phyloP scores from a whole-genome alignment of 2,888 invertebrate genomes.

The Melolontha melolontha region DNA sequence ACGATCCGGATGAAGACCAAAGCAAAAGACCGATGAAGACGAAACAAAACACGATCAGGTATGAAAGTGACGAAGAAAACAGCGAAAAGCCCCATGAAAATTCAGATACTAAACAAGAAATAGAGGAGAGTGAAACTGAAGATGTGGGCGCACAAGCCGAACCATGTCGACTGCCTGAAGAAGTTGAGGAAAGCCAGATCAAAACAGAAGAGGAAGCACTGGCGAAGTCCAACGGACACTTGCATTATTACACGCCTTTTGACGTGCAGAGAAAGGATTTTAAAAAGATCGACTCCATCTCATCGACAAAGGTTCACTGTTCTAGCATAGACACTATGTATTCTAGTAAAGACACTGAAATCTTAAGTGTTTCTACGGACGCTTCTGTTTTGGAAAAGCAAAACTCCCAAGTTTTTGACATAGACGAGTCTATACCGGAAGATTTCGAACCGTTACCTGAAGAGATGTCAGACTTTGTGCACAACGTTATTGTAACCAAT shows the following conservation, averaged over 20 bases:
- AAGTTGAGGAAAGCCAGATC: conserved; percentile 51
- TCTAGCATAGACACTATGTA: conserved; percentile 43
- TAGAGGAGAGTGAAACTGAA: conserved; percentile 45
- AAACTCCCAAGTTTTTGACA: background rate
- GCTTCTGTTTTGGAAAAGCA: conserved; percentile 9
- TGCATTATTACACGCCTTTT: conserved; percentile 17
- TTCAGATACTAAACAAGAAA: conserved; percentile 46
- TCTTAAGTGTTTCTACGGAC: conserved; percentile 23
- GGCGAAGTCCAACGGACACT: conserved; percentile 14
- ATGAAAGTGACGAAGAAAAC: conserved; percentile 59
- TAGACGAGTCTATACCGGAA: conserved; percentile 11
- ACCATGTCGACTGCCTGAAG: conserved; percentile 54
- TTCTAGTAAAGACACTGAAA: conserved; percentile 40
- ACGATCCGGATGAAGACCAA: conserved; percentile 56
- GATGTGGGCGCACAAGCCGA: conserved; percentile 44
- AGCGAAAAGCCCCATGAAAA: conserved; percentile 19
- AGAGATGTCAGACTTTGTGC: conserved; percentile 60
- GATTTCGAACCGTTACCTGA: conserved; percentile 23
- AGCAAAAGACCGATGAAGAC: conserved; percentile 52
- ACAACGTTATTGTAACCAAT: conserved; percentile 79
- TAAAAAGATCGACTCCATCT: conserved; percentile 34
- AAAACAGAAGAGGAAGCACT: conserved; percentile 10
- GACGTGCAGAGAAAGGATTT: conserved; percentile 11
- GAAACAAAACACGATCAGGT: conserved; percentile 62
- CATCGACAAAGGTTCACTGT: conserved; percentile 32